Percentiles rank a stretch among this genome's conserved stretches.
Conservation (phyloP, 2,113 vertebrate species). For the Syngnathus floridae region DNA sequence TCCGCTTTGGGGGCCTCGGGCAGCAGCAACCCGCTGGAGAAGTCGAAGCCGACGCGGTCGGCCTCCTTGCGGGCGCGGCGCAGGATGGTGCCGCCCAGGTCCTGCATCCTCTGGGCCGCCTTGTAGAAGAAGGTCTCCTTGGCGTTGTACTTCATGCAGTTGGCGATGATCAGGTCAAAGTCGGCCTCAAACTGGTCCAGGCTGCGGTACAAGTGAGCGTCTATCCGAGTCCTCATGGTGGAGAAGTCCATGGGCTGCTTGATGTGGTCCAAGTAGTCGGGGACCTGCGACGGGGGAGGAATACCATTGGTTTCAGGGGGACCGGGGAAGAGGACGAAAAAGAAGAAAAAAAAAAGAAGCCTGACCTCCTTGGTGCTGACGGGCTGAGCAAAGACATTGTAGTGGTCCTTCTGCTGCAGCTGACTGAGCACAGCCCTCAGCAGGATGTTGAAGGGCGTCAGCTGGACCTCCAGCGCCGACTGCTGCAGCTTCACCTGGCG, state of each 20-base stretch:
- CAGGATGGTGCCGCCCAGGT: constrained; percentile 88
- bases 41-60: constrained; percentile 84
- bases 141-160: constrained; percentile 96
- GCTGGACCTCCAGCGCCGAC: constrained; percentile 84
- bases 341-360: too few relatives aligned
- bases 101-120: constrained; percentile 84
- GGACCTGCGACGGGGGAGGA: constrained; percentile 71
- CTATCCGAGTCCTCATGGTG: constrained; percentile 86
- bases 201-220: constrained; percentile 80
- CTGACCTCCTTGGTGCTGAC: constrained; percentile 88
- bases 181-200: constrained; percentile 88
- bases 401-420: constrained; percentile 92
- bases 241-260: constrained; percentile 94
- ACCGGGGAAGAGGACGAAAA: not conserved
- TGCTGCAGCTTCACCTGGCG: constrained; percentile 89
- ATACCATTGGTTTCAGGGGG: not conserved
- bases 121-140: constrained; percentile 95
- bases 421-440: constrained; percentile 84
- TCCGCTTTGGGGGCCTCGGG: constrained; percentile 77
- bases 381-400: constrained; percentile 87
- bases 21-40: constrained; percentile 84
- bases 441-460: constrained; percentile 87
- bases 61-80: constrained; percentile 83
- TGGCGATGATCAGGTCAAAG: constrained; percentile 88
- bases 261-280: constrained; percentile 95